Percentiles rank a stretch among this genome's conserved stretches.
phyloP scores from a whole-genome alignment of 2,113 vertebrate species.

The Corydoras maculifer region DNA sequence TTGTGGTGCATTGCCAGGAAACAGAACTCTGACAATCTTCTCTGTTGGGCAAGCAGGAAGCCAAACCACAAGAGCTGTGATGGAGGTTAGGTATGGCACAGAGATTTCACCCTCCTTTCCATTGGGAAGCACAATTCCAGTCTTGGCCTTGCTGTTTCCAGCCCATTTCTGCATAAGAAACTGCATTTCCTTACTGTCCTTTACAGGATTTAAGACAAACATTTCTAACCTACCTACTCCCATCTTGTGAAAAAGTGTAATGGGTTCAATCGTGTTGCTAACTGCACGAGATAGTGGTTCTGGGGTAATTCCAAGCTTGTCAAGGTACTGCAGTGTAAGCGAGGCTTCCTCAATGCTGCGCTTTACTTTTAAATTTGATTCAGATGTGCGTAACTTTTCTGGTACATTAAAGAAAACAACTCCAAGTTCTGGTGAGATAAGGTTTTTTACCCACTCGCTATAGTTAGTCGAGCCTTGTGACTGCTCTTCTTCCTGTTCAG shows the following conservation, averaged over 20 bases:
- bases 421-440: constrained; percentile 94
- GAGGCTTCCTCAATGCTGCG: constrained; percentile 94
- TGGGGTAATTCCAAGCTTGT: constrained; percentile 80
- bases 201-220: constrained; percentile 90
- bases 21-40: constrained; percentile 92
- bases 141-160: constrained; percentile 96
- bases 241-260: constrained; percentile 97
- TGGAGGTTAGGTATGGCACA: constrained; percentile 94
- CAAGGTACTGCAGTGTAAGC: constrained; percentile 85
- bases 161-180: constrained; percentile 99
- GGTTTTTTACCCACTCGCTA: constrained; percentile 94
- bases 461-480: constrained; percentile 90
- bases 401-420: constrained; percentile 97
- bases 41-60: constrained; percentile 87
- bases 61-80: constrained; percentile 94
- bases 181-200: constrained; percentile 63
- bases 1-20: constrained; percentile 96
- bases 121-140: constrained; percentile 84
- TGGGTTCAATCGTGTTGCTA: constrained; percentile 87
- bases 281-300: constrained; percentile 87
- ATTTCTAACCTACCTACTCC: constrained; percentile 94
- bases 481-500: constrained; percentile 89
- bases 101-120: constrained; percentile 97
- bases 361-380: constrained; percentile 88
- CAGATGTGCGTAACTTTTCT: constrained; percentile 86